A percentile compares a stretch with the other conserved stretches of the same genome.
These are phyloP conservation scores for Drosophila sordidapex DNA, from an alignment of 2,888 invertebrate genomes.

Conservation along the genomic window DNA sequence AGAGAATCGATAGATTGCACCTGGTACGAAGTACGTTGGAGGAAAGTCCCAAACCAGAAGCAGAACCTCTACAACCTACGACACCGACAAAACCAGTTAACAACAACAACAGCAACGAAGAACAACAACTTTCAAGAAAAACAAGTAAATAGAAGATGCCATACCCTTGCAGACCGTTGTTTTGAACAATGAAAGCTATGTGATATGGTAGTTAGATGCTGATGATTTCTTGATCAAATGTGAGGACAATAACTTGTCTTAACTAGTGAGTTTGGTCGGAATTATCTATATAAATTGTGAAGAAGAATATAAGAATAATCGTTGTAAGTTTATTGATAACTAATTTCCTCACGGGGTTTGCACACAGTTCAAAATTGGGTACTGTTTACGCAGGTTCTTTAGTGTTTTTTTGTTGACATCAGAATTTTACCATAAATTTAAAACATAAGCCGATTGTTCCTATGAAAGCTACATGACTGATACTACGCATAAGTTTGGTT, in stretches of 20 bases:
- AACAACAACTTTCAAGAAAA: constrained; percentile 49
- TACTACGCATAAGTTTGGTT: background rate
- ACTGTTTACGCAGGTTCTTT: background rate
- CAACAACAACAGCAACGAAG: constrained; percentile 46
- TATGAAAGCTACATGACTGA: background rate
- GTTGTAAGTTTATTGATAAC: background rate
- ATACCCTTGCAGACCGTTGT: background rate
- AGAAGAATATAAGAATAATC: background rate
- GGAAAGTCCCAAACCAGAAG: constrained; percentile 64
- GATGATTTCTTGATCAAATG: background rate
- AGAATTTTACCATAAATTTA: background rate
- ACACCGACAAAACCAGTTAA: constrained; percentile 62
- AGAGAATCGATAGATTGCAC: constrained; percentile 79
- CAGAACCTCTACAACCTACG: constrained; percentile 71
- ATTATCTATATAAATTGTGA: background rate
- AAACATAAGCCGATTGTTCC: background rate
- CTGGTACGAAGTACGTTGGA: constrained; percentile 69
- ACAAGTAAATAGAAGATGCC: constrained; percentile 45
- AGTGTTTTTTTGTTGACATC: background rate
- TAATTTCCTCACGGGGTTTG: background rate
- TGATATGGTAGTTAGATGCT: background rate
- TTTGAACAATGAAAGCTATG: background rate
- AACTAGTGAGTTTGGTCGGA: background rate
- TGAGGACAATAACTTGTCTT: background rate
- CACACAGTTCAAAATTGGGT: background rate